Conservation (phyloP, 2,113 vertebrate species). For the Anhinga rufa region DNA sequence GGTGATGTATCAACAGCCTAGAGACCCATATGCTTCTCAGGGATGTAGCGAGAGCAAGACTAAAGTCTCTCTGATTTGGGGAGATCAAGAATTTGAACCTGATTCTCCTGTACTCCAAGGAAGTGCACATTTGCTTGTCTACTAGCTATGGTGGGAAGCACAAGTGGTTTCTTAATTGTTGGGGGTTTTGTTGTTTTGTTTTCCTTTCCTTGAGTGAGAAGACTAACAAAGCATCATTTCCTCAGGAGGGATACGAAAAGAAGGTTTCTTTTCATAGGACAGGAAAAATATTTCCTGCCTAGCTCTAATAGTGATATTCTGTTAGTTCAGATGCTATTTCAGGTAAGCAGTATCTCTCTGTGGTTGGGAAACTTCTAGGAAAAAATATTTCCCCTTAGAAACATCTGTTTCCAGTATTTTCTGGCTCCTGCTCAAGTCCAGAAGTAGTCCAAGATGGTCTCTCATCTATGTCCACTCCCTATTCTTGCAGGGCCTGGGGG, state of each 20-base stretch:
- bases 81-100: background rate
- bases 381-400: background rate
- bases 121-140: background rate
- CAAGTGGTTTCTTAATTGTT: background rate
- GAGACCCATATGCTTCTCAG: background rate
- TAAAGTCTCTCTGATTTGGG: background rate
- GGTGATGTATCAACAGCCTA: background rate
- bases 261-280: background rate
- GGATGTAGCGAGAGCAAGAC: background rate
- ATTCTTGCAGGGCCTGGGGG: background rate
- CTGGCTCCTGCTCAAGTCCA: background rate
- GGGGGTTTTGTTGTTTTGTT: background rate
- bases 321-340: background rate
- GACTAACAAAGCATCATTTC: background rate
- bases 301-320: background rate
- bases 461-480: background rate
- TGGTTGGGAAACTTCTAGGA: background rate
- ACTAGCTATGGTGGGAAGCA: background rate
- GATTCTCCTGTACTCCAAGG: background rate
- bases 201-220: background rate
- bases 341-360: background rate
- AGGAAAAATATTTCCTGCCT: background rate
- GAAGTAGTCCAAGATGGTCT: background rate
- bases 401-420: conserved; percentile 9
- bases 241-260: background rate